phyloP scores from a whole-genome alignment of 2,888 invertebrate genomes.

The Ormia ochracea region DNA sequence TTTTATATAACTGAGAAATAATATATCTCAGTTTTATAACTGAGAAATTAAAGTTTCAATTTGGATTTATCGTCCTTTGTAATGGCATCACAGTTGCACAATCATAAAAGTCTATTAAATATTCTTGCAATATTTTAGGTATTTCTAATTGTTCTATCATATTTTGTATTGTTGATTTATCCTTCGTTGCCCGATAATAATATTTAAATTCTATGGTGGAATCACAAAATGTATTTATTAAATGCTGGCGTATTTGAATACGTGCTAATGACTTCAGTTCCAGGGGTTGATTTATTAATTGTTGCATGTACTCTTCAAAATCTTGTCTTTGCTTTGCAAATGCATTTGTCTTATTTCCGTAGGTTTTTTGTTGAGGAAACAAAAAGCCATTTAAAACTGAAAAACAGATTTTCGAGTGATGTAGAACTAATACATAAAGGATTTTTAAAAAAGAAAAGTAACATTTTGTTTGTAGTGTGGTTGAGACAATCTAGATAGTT shows the following conservation, averaged over 20 bases:
- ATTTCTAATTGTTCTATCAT: conserved; percentile 71
- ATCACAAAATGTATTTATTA: conserved; percentile 67
- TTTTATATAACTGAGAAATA: not conserved
- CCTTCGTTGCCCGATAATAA: conserved; percentile 67
- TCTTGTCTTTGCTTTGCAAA: conserved; percentile 59
- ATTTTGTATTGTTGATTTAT: conserved; percentile 70
- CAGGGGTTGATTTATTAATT: conserved; percentile 68
- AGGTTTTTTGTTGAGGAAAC: conserved; percentile 64
- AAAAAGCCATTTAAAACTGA: conserved; percentile 72
- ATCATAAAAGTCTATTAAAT: conserved; percentile 72
- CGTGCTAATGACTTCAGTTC: conserved; percentile 71
- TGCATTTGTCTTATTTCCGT: conserved; percentile 49
- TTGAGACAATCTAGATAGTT: too few species aligned
- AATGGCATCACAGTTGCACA: conserved; percentile 66
- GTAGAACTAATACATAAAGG: too few species aligned
- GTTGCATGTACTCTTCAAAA: conserved; percentile 65
- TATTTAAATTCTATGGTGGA: conserved; percentile 58
- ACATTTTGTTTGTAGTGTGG: too few species aligned
- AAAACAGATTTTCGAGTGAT: not conserved
- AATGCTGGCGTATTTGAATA: conserved; percentile 69
- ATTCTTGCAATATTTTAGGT: conserved; percentile 70
- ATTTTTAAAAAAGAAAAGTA: too few species aligned
- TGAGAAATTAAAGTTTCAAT: conserved; percentile 19
- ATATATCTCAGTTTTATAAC: too few species aligned
- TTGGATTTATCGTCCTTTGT: conserved; percentile 37